Evolutionary conservation across 30 jellyfish, hydroid and myxozoan genomes (phyloP).

Genomic region (Sanderia malayensis): DNA sequence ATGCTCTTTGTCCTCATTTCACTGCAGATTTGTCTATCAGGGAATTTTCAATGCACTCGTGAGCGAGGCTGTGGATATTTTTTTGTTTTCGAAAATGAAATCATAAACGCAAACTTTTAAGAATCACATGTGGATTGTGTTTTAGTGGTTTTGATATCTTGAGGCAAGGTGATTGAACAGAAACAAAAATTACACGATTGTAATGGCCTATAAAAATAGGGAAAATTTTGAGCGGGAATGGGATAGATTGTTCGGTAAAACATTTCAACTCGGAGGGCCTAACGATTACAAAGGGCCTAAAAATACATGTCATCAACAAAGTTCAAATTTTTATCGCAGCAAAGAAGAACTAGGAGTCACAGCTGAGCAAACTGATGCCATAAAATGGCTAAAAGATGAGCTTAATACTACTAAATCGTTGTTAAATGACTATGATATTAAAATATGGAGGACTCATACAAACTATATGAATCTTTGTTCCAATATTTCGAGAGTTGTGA

Average conservation of each 20-base stretch:
- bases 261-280: conserved; percentile 13
- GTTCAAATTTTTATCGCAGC: no score
- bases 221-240: conserved; percentile 16
- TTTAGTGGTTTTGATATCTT: no score
- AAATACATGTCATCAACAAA: background rate
- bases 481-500: conserved; percentile 31
- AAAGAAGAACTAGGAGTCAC: background rate
- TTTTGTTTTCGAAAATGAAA: no score
- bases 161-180: no score
- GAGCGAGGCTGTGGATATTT: no score
- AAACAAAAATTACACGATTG: no score
- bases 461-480: conserved; percentile 60
- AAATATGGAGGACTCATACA: conserved; percentile 86
- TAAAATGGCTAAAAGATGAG: conserved; percentile 46
- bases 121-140: no score
- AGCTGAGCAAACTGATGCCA: conserved; percentile 4
- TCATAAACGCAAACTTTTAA: no score
- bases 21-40: no score
- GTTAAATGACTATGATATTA: conserved; percentile 67
- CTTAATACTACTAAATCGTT: conserved; percentile 72
- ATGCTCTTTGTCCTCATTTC: no score
- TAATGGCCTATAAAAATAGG: background rate
- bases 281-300: background rate
- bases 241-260: conserved; percentile 40
- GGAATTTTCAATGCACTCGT: no score